Base-by-base conservation (phyloP, 2,797 vertebrate genomes). In the Enteromius fasciolatus region DNA sequence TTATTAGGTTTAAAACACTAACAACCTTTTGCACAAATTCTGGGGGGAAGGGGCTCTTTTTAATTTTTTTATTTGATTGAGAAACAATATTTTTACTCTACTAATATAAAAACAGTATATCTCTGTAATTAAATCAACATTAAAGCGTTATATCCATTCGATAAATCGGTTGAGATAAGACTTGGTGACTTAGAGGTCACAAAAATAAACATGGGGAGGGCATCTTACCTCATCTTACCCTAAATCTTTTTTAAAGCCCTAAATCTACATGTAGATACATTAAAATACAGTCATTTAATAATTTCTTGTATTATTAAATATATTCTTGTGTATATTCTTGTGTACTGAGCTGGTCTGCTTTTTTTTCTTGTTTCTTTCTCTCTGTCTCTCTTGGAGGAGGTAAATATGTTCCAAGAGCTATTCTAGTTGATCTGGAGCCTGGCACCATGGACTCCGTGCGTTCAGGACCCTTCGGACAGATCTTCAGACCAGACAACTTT, bases 401-500 rank as follows among this genome's bases (percentile, higher is more conserved):
- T 91, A 99, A 99, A 93, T 98, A 99, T 15, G 97, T 99, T 1
- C 98, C 98, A 76, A 95, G 97, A 0, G 98, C 98, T 75, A 97
- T 99, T 91, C 92, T 99, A 86, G 98, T 99, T 86, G 98, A 99
- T 88, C 88, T 99, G 93, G 98, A 99, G 86, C 98, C 97, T 2
- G 98, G 98, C 12, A 98, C 97, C 82, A 98, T 99, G 97, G 98
- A 98, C 92, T 98, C 97, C 0, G 97, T 99, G 85, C 96, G 97
- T 85, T 99, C 98, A 0, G 97, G 98, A 0, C 97, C 97, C 46
- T 99, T 99, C 0, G 98, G 97, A 52, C 98, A 99, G 87, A 97
- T 99, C 90, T 99, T 99, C 94, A 95, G 97, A 90, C 97, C 97
- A 0, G 97, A 99, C 93, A 99, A 99, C 89, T 99, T 99, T 94